Evolutionary conservation across 1,140 invertebrate genomes (phyloP), one percentile per base, ranked within the genome.

Genomic region (Leguminivora glycinivorella): DNA sequence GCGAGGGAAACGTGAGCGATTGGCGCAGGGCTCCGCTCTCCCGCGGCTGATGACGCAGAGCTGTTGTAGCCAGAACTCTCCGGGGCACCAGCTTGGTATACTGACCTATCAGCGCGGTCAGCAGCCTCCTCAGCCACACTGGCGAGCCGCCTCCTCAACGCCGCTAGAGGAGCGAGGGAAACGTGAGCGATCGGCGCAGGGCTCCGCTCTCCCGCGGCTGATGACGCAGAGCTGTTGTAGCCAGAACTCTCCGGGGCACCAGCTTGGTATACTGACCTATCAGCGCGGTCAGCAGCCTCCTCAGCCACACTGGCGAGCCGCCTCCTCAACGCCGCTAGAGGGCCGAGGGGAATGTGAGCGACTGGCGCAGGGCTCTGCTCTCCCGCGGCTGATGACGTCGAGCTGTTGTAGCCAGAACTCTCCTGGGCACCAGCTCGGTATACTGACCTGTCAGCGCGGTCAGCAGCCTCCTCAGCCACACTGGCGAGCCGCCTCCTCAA

Each of bases 21-120:
- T n/a, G n/a, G n/a, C n/a, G n/a, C n/a, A n/a, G n/a, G 94, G 81
- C 94, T 95, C 75, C 94, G 92, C 78, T 96, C 95, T 0, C 95
- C 95, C 6, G 95, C 95, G 1, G 95, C 94, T 22, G 94, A 95
- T 73, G 95, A 96, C 12, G 95, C 95, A 0, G 95, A 96, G 80
- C 95, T 96, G n/a, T 96, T 96, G 85, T 96, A 96, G 4, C 95
- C 95, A 71, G 95, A 95, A 38, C 95, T 96, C 85, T 96, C 95
- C 22, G 95, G 95, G 1, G 95, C n/a, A n/a, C n/a, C n/a, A n/a
- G n/a, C n/a, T n/a, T n/a, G n/a, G n/a, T n/a, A n/a, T n/a, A 56
- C 63, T 73, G 38, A 92, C 91, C 93, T 88, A 72, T 93, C 93
- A 75, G 93, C 93, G 34, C 91, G 83, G 70, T 92, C 91, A 14